Conservation (phyloP, 2,888 invertebrate species). For the Papilio elwesi region DNA sequence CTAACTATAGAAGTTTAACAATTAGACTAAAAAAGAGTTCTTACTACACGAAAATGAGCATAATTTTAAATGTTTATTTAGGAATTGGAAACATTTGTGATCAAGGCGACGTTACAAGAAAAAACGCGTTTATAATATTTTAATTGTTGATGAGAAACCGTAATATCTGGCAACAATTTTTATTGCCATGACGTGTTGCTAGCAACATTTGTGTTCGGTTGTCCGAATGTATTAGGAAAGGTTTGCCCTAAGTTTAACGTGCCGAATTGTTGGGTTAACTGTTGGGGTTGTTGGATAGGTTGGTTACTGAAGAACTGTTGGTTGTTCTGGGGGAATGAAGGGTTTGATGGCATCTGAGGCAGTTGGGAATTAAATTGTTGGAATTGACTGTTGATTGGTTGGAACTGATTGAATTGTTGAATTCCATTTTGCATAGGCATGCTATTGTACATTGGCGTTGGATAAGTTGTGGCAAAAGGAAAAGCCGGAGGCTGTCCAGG, state of each 20-base stretch:
- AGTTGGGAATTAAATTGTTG: constrained; percentile 57
- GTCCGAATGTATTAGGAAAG: constrained; percentile 72
- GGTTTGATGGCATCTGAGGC: constrained; percentile 54
- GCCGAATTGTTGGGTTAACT: constrained; percentile 70
- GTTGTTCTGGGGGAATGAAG: constrained; percentile 52
- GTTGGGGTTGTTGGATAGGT: constrained; percentile 51
- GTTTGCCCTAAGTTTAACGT: constrained; percentile 71
- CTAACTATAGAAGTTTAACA: constrained; percentile 17
- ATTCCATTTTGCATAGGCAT: constrained; percentile 51
- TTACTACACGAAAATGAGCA: constrained; percentile 24
- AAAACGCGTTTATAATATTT: constrained; percentile 1
- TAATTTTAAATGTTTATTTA: constrained; percentile 12
- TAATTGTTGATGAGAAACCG: neutral
- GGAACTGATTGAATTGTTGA: constrained; percentile 70
- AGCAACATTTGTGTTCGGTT: constrained; percentile 70
- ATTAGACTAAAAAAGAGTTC: neutral
- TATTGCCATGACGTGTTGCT: constrained; percentile 79
- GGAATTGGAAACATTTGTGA: constrained; percentile 10
- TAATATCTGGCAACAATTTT: constrained; percentile 21
- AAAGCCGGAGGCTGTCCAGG: constrained; percentile 45
- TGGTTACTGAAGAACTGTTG: constrained; percentile 50
- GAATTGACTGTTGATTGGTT: constrained; percentile 62
- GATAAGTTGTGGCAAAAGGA: constrained; percentile 46
- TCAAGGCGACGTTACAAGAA: constrained; percentile 7
- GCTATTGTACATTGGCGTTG: constrained; percentile 46